Evolutionary conservation across 2,113 vertebrate genomes (phyloP), one percentile per base, ranked within the genome.

Genomic region (Myocastor coypus): DNA sequence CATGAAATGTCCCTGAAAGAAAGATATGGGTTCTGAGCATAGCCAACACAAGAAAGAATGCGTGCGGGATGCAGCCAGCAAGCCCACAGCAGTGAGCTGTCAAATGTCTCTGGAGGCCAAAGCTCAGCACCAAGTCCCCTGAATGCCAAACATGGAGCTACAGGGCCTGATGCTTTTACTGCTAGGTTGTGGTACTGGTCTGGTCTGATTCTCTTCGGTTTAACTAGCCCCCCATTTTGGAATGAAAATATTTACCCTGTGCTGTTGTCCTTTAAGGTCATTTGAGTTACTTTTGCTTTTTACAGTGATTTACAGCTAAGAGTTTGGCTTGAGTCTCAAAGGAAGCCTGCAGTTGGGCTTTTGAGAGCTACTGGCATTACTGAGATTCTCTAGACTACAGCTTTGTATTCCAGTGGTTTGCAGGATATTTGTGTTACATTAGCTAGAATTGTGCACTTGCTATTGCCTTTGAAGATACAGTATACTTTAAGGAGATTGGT

Each of bases 361-460:
- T 77, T 46, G 26, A 46, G 26, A 75, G 42, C 2, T 2, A 3
- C 12, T 42, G 11, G 5, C 16, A 30, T 16, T 77, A 28, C 40
- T 77, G 73, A 77, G 73, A 77, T 46, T 77, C 6, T 77, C 24
- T 16, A 30, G 42, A 46, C 24, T 77, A 30, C 24, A 30, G 7
- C 46, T 77, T 46, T 46, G 13, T 46, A 46, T 46, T 46, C 40
- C 40, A 46, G 40, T 46, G 46, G 1, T 42, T 73, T 42, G 26
- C 26, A 77, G 20, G 24, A 55, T 32, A 55, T 46, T 10, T 86
- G 42, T n/a, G 32, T 97, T 90, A 97, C 13, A 92, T 37, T 46
- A 46, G 4, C 19, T 46, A 77, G 37, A 77, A 16, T 77, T 28
- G 46, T 77, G 40, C 46, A 77, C 26, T 28, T 77, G 40, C 40